phyloP scores from a whole-genome alignment of 2,797 vertebrate species.

The Botia kubotai region DNA sequence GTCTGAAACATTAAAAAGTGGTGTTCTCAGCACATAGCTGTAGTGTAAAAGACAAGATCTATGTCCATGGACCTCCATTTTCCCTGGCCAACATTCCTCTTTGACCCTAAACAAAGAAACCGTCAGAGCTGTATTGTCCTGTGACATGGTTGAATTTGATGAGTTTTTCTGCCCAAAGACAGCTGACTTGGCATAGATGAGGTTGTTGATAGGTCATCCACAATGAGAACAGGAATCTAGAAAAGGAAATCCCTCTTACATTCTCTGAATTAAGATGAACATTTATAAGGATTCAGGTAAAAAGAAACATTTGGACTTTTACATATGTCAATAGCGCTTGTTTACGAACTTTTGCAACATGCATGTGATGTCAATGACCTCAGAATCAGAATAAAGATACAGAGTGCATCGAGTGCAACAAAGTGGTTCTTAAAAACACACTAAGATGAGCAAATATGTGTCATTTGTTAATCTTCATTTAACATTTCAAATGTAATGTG shows the following conservation, averaged over 20 bases:
- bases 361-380: not conserved
- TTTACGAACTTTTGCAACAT: constrained; percentile 16
- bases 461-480: no score
- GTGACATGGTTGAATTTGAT: constrained; percentile 38
- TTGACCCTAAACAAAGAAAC: constrained; percentile 37
- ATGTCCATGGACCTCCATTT: constrained; percentile 16
- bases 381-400: not conserved
- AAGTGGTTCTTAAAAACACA: not conserved
- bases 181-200: constrained; percentile 71
- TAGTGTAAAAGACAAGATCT: constrained; percentile 64
- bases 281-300: not conserved
- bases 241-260: not conserved
- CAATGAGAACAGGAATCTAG: constrained; percentile 13
- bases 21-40: constrained; percentile 79
- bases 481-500: no score
- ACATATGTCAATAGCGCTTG: constrained; percentile 13
- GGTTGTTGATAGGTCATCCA: constrained; percentile 32
- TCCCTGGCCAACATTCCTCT: constrained; percentile 26
- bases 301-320: constrained; percentile 21
- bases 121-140: constrained; percentile 43
- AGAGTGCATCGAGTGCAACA: not conserved
- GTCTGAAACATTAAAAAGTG: constrained; percentile 68
- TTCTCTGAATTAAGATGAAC: constrained; percentile 6
- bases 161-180: constrained; percentile 55
- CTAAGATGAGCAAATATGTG: not conserved